Percentiles rank a stretch among this genome's conserved stretches.
Evolutionary conservation across 1,140 invertebrate species (phyloP).

Genomic region (Brachionus paranguensis): DNA sequence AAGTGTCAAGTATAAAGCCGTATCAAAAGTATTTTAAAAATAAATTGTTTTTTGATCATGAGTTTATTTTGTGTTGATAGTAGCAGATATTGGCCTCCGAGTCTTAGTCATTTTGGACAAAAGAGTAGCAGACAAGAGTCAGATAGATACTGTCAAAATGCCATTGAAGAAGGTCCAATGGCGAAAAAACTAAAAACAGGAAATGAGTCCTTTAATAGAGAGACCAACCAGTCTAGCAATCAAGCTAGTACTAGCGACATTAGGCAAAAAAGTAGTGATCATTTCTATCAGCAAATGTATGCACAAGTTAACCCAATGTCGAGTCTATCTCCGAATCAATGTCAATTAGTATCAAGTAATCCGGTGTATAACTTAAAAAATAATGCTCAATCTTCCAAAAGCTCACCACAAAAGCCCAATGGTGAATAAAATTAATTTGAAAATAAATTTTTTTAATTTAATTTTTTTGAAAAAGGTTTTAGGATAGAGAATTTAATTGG

Average conservation of each 20-base stretch:
- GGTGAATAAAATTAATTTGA: neutral
- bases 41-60: neutral
- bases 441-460: neutral
- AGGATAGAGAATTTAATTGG: neutral
- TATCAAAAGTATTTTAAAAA: conserved; percentile 35
- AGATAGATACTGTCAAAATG: neutral
- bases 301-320: neutral
- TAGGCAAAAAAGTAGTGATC: neutral
- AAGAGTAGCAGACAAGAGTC: neutral
- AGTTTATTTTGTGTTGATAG: neutral
- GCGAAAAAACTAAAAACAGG: neutral
- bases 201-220: neutral
- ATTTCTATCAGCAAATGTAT: neutral
- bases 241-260: neutral
- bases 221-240: neutral
- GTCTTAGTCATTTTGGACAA: neutral
- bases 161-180: neutral
- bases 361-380: neutral
- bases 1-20: neutral
- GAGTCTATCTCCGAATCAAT: neutral
- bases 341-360: neutral
- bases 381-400: neutral
- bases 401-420: neutral
- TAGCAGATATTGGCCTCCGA: conserved; percentile 10
- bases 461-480: neutral